Percentiles rank a stretch among this genome's conserved stretches.
phyloP scores from a whole-genome alignment of 2,113 vertebrate species.

The Formicarius rufipectus region DNA sequence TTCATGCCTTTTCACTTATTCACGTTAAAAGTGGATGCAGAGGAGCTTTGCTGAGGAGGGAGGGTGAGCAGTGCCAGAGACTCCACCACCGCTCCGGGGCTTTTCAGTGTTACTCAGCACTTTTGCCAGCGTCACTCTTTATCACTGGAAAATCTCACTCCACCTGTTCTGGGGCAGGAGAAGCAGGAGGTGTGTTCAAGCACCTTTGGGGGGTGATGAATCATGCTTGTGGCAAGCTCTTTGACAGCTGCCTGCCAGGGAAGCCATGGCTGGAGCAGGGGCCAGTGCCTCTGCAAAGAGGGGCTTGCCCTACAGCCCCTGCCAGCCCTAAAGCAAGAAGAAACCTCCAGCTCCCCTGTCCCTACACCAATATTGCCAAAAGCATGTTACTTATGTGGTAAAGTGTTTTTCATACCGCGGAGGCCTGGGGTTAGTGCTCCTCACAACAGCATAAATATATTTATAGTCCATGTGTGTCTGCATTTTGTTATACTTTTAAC shows the following conservation, averaged over 20 bases:
- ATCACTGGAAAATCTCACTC: neutral
- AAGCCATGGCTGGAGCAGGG: fast-evolving
- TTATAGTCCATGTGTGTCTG: neutral
- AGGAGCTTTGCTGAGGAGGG: neutral
- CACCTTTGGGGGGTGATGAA: neutral
- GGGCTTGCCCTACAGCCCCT: fast-evolving
- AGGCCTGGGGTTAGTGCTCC: neutral
- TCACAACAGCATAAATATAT: neutral
- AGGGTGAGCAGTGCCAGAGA: neutral
- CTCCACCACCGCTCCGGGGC: fast-evolving
- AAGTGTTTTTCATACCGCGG: fast-evolving
- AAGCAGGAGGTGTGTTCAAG: conserved; percentile 12
- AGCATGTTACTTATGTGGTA: neutral
- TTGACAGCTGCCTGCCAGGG: neutral
- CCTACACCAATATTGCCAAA: neutral
- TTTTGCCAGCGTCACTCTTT: neutral
- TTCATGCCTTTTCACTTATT: neutral
- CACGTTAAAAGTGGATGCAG: neutral
- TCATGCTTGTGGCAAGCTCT: neutral
- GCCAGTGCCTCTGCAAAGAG: neutral
- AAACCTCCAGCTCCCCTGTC: neutral
- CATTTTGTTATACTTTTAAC: neutral
- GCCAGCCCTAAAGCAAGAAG: neutral
- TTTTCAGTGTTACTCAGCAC: neutral
- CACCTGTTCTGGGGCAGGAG: neutral